Evolutionary conservation across 2,888 invertebrate species (phyloP), one percentile per base, ranked within the genome.

Genomic region (Meganola albula): DNA sequence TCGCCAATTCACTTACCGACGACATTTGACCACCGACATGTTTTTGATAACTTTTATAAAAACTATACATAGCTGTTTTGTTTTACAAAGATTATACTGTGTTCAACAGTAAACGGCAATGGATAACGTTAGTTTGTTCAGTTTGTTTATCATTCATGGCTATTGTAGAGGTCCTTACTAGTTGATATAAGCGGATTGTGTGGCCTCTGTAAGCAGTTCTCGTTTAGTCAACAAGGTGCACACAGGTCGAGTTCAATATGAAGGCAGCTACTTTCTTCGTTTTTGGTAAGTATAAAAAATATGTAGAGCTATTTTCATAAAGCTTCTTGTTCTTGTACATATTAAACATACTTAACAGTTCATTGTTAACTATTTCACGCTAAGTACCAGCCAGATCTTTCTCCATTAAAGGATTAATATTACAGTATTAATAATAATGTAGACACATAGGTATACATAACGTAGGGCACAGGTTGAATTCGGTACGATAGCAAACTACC

Each of bases 251-350:
- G 27, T 24, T 30, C 43, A 53, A 54, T 43, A 83, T 83, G 83
- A 83, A 74, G 69, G 60, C 69, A 24, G 49, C 65, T 23, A 70
- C 71, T 39, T 52, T 83, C 31, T 53, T 77, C 57, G 49, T 78
- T 58, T 74, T 83, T 30, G 83, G 83, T 83, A 49, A 82, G 83
- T 63, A n/a, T n/a, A n/a, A n/a, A n/a, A n/a, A n/a, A n/a, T n/a
- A n/a, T n/a, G n/a, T n/a, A n/a, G n/a, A n/a, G 41, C 29, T 43
- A 39, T 51, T 45, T 23, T 37, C 30, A n/a, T n/a, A n/a, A n/a
- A n/a, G n/a, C n/a, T n/a, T n/a, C n/a, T n/a, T n/a, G n/a, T n/a
- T n/a, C n/a, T n/a, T n/a, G n/a, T n/a, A n/a, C n/a, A n/a, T n/a
- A n/a, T n/a, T n/a, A n/a, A n/a, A n/a, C n/a, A n/a, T n/a, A n/a